Base-by-base conservation (phyloP, 2,888 invertebrate genomes). In the Tetranychus piercei region DNA sequence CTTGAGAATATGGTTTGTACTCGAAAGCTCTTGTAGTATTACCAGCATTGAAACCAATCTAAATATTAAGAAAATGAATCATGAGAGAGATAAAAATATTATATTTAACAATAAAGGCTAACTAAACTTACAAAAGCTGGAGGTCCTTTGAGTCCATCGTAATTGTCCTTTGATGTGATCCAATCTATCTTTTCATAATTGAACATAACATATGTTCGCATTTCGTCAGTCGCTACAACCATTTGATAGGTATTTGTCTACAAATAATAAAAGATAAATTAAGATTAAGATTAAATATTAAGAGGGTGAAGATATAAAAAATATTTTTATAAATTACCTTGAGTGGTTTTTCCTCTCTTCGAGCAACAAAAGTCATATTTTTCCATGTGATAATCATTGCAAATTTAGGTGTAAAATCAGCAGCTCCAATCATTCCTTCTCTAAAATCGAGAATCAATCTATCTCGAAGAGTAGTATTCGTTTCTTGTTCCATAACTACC, bases 181-280 rank as follows among this genome's bases (percentile, higher is more conserved):
- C 95, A 96, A 80, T 88, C 89, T 76, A 97, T 87, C 78, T 90
- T 88, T 74, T 89, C 87, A 82, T 97, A 99, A 84, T 97, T 97
- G 83, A 92, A 93, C 74, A 99, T 92, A 0, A 89, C 92, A 81
- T 95, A 99, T 0, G 95, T 93, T 80, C 90, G 89, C 4, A 92
- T 91, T 84, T 93, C 94, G 81, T 95, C 93, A 0, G 94, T 93
- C 0, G 91, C 92, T 74, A 97, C 82, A 4, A 95, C 88, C 86
- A 92, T 85, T 88, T 99, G 97, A 85, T 94, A 97, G 0, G 94
- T 93, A 82, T 96, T 96, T 1, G 93, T 92, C 89, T 91, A 84
- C 7, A 84, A 84, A 73, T 66, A 55, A 8, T 73, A 15, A 11
- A 34, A 22, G 23, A 23, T 20, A 69, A 22, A 69, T 69, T 22